Conservation (phyloP, 2,797 vertebrate species). For the Hemibagrus guttatus region DNA sequence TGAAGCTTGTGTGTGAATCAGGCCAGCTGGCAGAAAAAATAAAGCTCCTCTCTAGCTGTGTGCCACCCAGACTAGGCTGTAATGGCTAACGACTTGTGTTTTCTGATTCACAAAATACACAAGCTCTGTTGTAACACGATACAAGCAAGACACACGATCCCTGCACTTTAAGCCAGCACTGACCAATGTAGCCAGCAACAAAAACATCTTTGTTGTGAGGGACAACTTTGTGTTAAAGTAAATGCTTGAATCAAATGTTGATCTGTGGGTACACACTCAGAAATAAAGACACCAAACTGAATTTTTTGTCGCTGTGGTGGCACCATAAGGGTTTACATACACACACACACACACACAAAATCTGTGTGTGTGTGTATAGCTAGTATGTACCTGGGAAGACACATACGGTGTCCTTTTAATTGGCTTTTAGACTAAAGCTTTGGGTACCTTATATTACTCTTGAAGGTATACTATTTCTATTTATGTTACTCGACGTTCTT, state of each 20-base stretch:
- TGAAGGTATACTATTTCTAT: not conserved
- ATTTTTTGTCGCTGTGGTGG: not conserved
- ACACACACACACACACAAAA: no score
- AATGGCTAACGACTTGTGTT: slow-evolving; percentile 3
- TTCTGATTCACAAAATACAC: slow-evolving; percentile 1
- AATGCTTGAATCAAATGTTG: not conserved
- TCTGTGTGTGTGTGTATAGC: not conserved
- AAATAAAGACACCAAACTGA: slow-evolving; percentile 4
- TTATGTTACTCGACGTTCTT: not conserved
- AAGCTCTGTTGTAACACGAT: slow-evolving; percentile 16
- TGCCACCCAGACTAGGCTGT: not conserved
- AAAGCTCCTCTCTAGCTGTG: not conserved
- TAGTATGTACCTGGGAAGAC: not conserved
- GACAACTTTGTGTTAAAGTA: not conserved
- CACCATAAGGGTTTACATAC: not conserved
- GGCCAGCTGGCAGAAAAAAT: slow-evolving; percentile 13
- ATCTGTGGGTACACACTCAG: not conserved
- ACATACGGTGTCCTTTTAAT: not conserved
- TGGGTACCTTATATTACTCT: not conserved
- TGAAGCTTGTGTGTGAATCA: not conserved
- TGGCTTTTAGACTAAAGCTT: not conserved
- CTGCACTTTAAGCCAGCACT: slow-evolving; percentile 8
- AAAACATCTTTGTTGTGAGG: slow-evolving; percentile 17
- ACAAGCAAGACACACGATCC: slow-evolving; percentile 31
- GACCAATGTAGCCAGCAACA: slow-evolving; percentile 1